These are phyloP conservation scores for Lithophane socia DNA, from an alignment of 2,888 invertebrate species.

Conservation along the genomic window DNA sequence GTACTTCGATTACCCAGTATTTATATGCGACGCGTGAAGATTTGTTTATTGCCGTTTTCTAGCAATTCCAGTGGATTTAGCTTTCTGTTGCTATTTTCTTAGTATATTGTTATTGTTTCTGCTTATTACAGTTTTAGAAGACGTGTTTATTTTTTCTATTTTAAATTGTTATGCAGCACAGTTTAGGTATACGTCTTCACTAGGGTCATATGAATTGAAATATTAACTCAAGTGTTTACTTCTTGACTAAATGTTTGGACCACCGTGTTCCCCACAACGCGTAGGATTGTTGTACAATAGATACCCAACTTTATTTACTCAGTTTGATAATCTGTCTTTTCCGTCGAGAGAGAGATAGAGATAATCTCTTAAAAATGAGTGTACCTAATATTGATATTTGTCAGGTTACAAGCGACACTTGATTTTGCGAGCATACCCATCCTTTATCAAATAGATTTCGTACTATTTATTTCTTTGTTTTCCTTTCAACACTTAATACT, in stretches of 20 bases:
- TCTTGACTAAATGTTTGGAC: not conserved
- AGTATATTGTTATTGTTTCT: conserved; percentile 48
- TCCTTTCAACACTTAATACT: not conserved
- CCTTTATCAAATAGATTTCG: not conserved
- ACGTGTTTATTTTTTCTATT: conserved; percentile 46
- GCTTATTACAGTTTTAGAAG: conserved; percentile 25
- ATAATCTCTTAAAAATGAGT: not conserved
- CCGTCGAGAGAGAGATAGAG: not conserved
- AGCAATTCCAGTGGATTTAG: conserved; percentile 36
- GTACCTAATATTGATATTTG: not conserved
- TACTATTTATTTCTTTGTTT: not conserved
- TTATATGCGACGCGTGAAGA: conserved; percentile 51
- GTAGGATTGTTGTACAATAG: not conserved
- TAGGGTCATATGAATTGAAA: conserved; percentile 2
- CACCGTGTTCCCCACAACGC: not conserved
- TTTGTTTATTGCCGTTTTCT: conserved; percentile 55
- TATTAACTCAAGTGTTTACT: conserved; percentile 7
- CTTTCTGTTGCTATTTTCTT: conserved; percentile 38
- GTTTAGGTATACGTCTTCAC: not conserved
- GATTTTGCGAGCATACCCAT: not conserved
- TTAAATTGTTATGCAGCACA: conserved; percentile 25
- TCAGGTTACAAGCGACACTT: not conserved
- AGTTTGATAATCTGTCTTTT: not conserved
- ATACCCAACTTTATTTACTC: not conserved
- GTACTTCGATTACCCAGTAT: conserved; percentile 47